Conservation (phyloP, 2,888 invertebrate species). For the Xylocampa areola region DNA sequence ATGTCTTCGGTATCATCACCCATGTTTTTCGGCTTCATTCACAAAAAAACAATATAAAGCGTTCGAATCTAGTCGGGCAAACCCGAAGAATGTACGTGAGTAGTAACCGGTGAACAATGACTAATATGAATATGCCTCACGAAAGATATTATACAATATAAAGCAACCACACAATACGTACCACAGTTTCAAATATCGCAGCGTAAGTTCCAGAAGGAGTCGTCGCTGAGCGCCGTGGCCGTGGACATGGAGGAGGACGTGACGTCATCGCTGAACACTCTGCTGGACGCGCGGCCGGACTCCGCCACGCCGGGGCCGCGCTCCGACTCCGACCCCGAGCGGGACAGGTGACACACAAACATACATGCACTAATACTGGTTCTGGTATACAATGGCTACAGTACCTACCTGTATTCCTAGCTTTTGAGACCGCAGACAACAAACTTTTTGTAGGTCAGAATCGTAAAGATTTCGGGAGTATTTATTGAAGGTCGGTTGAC, state of each 20-base stretch:
- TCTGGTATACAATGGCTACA: constrained; percentile 1
- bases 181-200: constrained; percentile 50
- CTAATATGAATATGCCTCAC: no score
- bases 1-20: no score
- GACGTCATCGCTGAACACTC: constrained; percentile 97
- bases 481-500: no score
- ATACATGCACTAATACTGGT: neutral
- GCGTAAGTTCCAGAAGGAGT: constrained; percentile 92
- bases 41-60: no score
- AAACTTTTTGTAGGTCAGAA: neutral
- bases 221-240: constrained; percentile 95
- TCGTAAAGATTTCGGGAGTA: neutral
- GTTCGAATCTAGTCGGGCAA: no score
- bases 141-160: no score
- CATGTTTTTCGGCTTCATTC: no score
- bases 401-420: no score
- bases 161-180: neutral
- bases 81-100: no score
- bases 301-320: constrained; percentile 83
- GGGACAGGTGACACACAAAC: constrained; percentile 74
- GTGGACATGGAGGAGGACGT: constrained; percentile 98
- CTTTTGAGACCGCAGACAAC: neutral
- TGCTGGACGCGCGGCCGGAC: constrained; percentile 94
- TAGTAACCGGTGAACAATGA: no score
- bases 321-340: constrained; percentile 76